These are phyloP conservation scores for Mixornis gularis DNA, from an alignment of 2,113 vertebrate genomes.

Conservation along the genomic window DNA sequence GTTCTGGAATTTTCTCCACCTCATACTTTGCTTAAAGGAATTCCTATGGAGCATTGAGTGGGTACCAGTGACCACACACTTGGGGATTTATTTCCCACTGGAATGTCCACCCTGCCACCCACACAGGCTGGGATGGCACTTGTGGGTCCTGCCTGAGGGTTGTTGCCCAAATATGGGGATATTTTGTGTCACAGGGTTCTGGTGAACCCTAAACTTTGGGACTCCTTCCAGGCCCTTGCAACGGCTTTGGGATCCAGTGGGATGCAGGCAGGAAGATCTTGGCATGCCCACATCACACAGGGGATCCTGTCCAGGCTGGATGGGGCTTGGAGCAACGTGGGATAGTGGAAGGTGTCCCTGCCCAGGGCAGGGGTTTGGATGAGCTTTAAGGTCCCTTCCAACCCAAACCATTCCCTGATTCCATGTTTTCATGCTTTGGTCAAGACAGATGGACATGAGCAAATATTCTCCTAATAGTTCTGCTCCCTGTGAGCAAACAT, in stretches of 20 bases:
- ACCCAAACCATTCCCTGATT: not conserved
- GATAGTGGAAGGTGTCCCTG: not conserved
- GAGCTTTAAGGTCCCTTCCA: not conserved
- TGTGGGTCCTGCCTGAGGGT: not conserved
- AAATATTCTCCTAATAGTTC: not conserved
- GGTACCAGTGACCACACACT: fast-evolving
- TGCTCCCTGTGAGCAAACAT: not conserved
- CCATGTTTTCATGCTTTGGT: not conserved
- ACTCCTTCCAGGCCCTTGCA: not conserved
- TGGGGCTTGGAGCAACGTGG: not conserved
- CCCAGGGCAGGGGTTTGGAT: not conserved
- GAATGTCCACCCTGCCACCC: not conserved
- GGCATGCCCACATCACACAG: fast-evolving
- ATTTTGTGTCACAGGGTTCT: not conserved
- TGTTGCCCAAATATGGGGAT: not conserved
- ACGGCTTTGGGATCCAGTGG: not conserved
- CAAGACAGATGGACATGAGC: not conserved
- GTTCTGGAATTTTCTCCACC: not conserved
- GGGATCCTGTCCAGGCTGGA: not conserved
- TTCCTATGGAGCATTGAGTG: not conserved
- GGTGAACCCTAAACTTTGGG: too few species aligned
- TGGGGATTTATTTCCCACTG: not conserved
- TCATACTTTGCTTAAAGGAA: not conserved
- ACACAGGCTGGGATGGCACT: not conserved
- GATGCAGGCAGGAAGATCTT: not conserved